Evolutionary conservation across 2,113 vertebrate species (phyloP).

Genomic region (Catagonus wagneri): DNA sequence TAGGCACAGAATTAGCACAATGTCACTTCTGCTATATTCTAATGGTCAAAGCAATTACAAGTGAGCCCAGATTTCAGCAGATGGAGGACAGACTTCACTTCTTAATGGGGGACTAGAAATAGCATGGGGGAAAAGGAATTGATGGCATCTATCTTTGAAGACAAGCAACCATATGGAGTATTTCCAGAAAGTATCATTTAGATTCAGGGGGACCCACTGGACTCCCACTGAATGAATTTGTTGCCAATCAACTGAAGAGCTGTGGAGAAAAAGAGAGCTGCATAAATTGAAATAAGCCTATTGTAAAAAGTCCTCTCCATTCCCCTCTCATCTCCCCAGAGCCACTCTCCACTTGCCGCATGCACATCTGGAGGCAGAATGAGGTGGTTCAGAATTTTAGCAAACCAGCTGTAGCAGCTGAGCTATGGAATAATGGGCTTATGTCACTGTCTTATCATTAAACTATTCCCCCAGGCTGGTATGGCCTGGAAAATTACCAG

Average conservation of each 20-base stretch:
- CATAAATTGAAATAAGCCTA: not conserved
- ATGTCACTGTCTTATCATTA: slow-evolving; percentile 67
- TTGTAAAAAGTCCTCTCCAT: not conserved
- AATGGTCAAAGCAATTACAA: not conserved
- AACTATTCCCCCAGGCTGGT: slow-evolving; percentile 41
- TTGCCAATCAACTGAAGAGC: not conserved
- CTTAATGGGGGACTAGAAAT: not conserved
- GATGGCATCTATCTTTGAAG: not conserved
- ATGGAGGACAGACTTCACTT: not conserved
- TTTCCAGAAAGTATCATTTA: not conserved
- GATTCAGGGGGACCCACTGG: not conserved
- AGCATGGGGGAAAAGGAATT: not conserved
- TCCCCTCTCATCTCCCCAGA: not conserved
- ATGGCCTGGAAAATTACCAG: slow-evolving; percentile 63
- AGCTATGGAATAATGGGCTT: slow-evolving; percentile 37
- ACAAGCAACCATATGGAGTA: not conserved
- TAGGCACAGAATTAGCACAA: not conserved
- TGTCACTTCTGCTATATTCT: not conserved
- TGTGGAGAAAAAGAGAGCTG: not conserved
- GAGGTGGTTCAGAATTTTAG: not conserved
- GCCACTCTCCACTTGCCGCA: not conserved
- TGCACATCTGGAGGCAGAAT: slow-evolving; percentile 22
- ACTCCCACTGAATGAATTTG: not conserved
- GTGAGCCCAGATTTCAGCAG: not conserved
- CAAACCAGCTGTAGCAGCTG: slow-evolving; percentile 15